Evolutionary conservation across 2,888 invertebrate genomes (phyloP).

Genomic region (Aleiodes alternator): DNA sequence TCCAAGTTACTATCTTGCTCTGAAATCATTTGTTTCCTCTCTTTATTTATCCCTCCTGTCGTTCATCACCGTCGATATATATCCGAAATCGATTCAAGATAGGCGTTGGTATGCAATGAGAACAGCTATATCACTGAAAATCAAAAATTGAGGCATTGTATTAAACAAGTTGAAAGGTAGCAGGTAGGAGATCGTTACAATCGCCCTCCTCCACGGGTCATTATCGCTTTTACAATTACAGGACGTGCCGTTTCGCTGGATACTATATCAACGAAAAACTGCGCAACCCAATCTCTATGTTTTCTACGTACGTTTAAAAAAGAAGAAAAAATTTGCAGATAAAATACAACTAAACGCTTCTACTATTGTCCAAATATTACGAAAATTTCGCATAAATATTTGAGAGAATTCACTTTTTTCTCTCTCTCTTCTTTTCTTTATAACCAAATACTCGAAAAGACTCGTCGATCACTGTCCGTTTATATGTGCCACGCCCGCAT

Average conservation of each 20-base stretch:
- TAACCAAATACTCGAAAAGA: constrained; percentile 20
- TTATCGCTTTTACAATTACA: constrained; percentile 59
- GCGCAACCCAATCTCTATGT: constrained; percentile 41
- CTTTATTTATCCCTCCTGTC: constrained; percentile 41
- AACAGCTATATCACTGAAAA: constrained; percentile 41
- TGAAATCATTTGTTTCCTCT: constrained; percentile 44
- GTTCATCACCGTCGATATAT: constrained; percentile 41
- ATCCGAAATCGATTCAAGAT: constrained; percentile 48
- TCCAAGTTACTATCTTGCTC: constrained; percentile 39
- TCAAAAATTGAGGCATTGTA: constrained; percentile 46
- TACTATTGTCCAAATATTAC: constrained; percentile 43
- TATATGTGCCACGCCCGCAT: constrained; percentile 45
- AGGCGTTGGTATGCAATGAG: constrained; percentile 45
- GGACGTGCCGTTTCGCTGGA: constrained; percentile 58
- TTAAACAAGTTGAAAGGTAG: constrained; percentile 17
- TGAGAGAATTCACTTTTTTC: not conserved
- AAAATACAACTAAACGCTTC: not conserved
- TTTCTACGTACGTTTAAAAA: not conserved
- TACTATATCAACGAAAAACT: constrained; percentile 47
- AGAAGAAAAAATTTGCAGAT: not conserved
- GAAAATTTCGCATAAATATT: constrained; percentile 41
- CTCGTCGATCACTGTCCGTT: constrained; percentile 46
- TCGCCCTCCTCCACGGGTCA: constrained; percentile 56
- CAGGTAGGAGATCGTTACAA: constrained; percentile 51
- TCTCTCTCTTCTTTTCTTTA: not conserved